Base-by-base conservation (phyloP, 2,888 invertebrate genomes). In the Laspeyria flexula region DNA sequence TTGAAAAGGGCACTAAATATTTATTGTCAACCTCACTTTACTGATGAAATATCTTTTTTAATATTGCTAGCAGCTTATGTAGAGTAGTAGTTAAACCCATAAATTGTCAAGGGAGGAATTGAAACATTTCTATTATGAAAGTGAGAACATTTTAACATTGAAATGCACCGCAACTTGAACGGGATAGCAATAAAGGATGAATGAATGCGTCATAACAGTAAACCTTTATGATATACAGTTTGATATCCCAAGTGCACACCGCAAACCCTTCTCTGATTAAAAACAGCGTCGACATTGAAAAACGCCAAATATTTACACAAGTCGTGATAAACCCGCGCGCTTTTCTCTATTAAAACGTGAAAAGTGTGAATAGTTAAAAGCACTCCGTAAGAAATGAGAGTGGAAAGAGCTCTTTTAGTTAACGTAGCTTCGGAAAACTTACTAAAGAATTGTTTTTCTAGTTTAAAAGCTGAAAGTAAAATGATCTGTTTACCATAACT, bases 281-380 rank as follows among this genome's bases (percentile, higher is more conserved):
- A 74, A 73, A 67, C 46, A 39, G 43, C 47, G 43, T 35, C 48
- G 44, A 59, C 65, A 61, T 58, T 58, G 50, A 58, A 57, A 64
- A 57, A 56, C 58, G 49, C 65, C 71, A 60, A 74, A 75, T 73
- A 70, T 73, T 65, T 59, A 44, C 60, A 43, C 53, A 55, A 38
- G 43, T 25, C 41, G 50, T 31, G 46, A 47, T 43, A 61, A 55
- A 61, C 60, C 48, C 51, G 52, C 42, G 38, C 43, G 45, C 57
- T 63, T 61, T 69, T 65, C 57, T 60, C 57, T 68, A 66, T 69
- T 66, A 63, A 62, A 60, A 57, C 52, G 59, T 57, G 50, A 55
- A 58, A 68, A 66, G 74, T 69, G 75, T 58, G 70, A 71, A 73
- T 71, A 72, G 73, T 78, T 74, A 67, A 74, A 73, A 78, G 75